Evolutionary conservation across 2,113 vertebrate species (phyloP).

Genomic region (Corythornis vintsioides): DNA sequence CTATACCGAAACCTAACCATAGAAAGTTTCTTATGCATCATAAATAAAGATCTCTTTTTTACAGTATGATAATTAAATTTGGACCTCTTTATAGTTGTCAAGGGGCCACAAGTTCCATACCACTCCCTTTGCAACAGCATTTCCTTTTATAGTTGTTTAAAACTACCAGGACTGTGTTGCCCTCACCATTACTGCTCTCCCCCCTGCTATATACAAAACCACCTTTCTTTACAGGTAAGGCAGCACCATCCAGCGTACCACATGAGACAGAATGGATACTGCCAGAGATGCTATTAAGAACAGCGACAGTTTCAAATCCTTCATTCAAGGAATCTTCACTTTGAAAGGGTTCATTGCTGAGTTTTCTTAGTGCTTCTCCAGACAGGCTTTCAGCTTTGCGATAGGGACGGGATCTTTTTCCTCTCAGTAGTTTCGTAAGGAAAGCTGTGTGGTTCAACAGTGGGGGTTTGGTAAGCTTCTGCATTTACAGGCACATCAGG

Average conservation of each 20-base stretch:
- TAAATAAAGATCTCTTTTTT: slow-evolving; percentile 78
- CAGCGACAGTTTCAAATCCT: slow-evolving; percentile 44
- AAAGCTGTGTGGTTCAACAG: slow-evolving; percentile 7
- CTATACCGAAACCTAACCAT: slow-evolving; percentile 78
- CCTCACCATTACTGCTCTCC: slow-evolving; percentile 50
- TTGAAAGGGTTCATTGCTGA: slow-evolving; percentile 44
- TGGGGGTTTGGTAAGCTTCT: slow-evolving; percentile 4
- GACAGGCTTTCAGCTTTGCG: neutral
- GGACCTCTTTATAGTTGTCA: slow-evolving; percentile 65
- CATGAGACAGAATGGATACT: slow-evolving; percentile 1
- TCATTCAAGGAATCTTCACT: slow-evolving; percentile 41
- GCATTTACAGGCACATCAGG: slow-evolving; percentile 44
- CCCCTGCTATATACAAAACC: neutral
- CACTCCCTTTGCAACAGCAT: slow-evolving; percentile 67
- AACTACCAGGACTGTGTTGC: slow-evolving; percentile 52
- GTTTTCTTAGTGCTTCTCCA: slow-evolving; percentile 16
- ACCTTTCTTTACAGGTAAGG: slow-evolving; percentile 64
- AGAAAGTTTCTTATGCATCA: slow-evolving; percentile 83
- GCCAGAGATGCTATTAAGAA: slow-evolving; percentile 29
- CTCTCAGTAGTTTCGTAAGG: slow-evolving; percentile 42
- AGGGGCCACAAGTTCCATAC: slow-evolving; percentile 67
- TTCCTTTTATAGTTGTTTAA: slow-evolving; percentile 72
- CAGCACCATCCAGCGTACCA: slow-evolving; percentile 22
- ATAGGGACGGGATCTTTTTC: neutral
- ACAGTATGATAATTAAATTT: slow-evolving; percentile 74